Evolutionary conservation across 2,113 vertebrate species (phyloP), one percentile per base, ranked within the genome.

Genomic region (Ictalurus punctatus): DNA sequence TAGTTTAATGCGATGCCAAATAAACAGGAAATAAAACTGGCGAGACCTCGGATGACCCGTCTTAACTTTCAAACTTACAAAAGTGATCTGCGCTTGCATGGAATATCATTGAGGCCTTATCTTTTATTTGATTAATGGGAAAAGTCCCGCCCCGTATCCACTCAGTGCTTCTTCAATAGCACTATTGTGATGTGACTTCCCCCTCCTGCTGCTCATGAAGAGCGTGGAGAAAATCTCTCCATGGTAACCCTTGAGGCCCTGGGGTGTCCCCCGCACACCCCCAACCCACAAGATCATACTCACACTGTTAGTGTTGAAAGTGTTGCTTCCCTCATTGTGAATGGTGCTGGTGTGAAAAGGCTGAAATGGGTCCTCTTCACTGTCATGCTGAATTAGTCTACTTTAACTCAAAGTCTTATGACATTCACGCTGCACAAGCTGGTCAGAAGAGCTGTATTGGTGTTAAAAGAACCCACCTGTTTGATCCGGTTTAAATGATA

Each of bases 91-190:
- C n/a, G 34, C 86, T 88, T 84, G 84, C 63, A 56, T 89, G 63
- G 81, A 83, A 83, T 84, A 87, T 54, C 88, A 78, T 34, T 83
- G 59, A 81, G 69, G 58, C 86, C 81, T 84, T 83, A 87, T 88
- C 85, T 87, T 63, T 88, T 88, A 85, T 88, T 88, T 91, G 89
- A 91, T 90, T 91, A 90, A 90, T 90, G 89, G 88, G 69, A 56
- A 85, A 86, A 91, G 83, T 88, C 88, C 89, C 87, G 25, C 83
- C 44, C 63, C 76, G 21, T 65, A 89, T 86, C 73, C 83, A 78
- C 44, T 56, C 6, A 34, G 81, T 86, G 30, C 83, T 76, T 23
- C 23, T 65, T 91, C 83, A 91, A 90, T 86, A 61, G 86, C 40
- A 83, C 79, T 44, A 88, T 90, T 90, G 90, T 91, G 40, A 80